phyloP scores from a whole-genome alignment of 2,888 invertebrate genomes.

The Physocephala rufipes region DNA sequence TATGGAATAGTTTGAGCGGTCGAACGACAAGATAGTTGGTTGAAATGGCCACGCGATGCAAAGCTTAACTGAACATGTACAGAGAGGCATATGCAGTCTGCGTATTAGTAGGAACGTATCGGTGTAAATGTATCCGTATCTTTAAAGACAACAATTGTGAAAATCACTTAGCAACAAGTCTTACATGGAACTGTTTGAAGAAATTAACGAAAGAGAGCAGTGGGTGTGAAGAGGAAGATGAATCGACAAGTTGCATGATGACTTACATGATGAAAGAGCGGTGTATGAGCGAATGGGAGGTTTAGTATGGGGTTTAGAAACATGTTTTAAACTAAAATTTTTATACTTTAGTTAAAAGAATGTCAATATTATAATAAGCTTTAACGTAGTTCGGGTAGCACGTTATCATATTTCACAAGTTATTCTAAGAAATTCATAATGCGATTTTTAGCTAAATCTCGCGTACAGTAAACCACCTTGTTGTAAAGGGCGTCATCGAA shows the following conservation, averaged over 20 bases:
- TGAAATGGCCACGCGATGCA: not conserved
- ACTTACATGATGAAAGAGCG: no score
- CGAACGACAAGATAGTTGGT: not conserved
- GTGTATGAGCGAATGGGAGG: no score
- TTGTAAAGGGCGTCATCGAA: not conserved
- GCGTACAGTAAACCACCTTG: conserved; percentile 27
- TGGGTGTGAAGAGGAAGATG: not conserved
- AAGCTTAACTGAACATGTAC: not conserved
- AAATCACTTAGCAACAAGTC: conserved; percentile 10
- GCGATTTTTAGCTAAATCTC: not conserved
- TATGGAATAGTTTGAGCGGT: conserved; percentile 5
- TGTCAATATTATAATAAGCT: no score
- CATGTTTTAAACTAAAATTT: no score
- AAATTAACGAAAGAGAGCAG: not conserved
- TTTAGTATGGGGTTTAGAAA: no score
- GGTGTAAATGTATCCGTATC: no score
- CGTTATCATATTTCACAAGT: no score
- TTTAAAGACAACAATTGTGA: not conserved
- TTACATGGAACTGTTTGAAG: not conserved
- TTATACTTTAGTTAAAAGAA: no score
- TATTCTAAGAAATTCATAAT: no score
- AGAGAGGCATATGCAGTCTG: not conserved
- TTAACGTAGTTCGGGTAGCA: no score
- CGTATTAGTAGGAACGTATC: no score
- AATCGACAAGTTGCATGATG: no score